Percentiles rank a stretch among this genome's conserved stretches.
Conservation (phyloP, 2,797 vertebrate genomes). For the Propithecus deckenii region DNA sequence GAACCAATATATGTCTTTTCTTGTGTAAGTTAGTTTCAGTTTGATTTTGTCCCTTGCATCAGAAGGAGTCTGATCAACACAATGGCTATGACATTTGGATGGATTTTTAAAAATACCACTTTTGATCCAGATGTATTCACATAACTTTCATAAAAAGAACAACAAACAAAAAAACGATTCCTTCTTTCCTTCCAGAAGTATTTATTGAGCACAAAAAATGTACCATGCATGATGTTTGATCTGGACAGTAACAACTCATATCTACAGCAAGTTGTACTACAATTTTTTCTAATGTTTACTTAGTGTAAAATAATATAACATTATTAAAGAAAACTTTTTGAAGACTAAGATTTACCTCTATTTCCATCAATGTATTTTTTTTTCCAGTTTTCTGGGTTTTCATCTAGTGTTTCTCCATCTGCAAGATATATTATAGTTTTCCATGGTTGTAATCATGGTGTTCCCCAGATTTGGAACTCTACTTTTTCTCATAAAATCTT, state of each 20-base stretch:
- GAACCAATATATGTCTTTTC: not conserved
- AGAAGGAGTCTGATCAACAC: not conserved
- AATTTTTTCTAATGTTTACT: not conserved
- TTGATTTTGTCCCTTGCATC: not conserved
- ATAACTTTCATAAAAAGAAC: not conserved
- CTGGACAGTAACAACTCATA: not conserved
- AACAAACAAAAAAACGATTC: not conserved
- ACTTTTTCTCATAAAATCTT: conserved; percentile 4
- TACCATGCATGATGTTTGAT: not conserved
- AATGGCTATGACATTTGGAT: not conserved
- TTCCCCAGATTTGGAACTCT: not conserved
- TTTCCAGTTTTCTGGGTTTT: not conserved
- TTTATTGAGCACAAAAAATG: not conserved
- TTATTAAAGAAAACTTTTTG: not conserved
- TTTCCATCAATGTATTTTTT: not conserved
- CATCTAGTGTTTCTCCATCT: not conserved
- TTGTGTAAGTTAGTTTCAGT: not conserved
- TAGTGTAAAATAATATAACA: not conserved
- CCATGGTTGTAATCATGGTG: not conserved
- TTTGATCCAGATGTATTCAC: not conserved
- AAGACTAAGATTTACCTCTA: not conserved
- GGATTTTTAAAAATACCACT: conserved; percentile 6
- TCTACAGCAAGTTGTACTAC: not conserved
- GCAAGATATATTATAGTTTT: not conserved
- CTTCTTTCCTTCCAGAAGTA: conserved; percentile 13